A percentile compares a stretch with the other conserved stretches of the same genome.
Conservation (phyloP, 2,888 invertebrate species). For the Amaurobius ferox region DNA sequence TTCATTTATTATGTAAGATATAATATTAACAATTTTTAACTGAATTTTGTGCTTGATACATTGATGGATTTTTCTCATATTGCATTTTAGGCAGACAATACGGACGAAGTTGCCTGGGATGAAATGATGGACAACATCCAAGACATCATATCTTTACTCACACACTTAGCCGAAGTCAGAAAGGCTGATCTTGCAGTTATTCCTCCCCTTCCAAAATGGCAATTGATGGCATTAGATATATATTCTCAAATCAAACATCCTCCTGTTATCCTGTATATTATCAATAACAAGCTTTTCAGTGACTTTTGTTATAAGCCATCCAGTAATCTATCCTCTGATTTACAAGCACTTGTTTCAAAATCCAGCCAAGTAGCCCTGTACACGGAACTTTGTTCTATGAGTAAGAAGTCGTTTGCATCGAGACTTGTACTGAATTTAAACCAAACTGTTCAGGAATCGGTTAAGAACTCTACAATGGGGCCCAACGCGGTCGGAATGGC, state of each 20-base stretch:
- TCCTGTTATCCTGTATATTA: slow-evolving; percentile 34
- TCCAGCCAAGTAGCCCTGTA: slow-evolving; percentile 1
- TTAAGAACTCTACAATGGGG: neutral
- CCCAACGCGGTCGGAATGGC: neutral
- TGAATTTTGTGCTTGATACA: no score
- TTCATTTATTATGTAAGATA: no score
- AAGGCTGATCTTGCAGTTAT: slow-evolving; percentile 31
- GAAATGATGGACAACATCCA: slow-evolving; percentile 42
- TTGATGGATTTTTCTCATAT: no score
- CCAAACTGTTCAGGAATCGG: neutral
- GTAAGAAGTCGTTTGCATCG: slow-evolving; percentile 18
- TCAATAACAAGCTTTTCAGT: slow-evolving; percentile 36
- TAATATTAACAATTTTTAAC: no score
- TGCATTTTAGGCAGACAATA: slow-evolving; percentile 30
- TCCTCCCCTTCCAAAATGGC: slow-evolving; percentile 36
- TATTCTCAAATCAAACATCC: slow-evolving; percentile 21
- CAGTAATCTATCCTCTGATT: neutral
- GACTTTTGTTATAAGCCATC: slow-evolving; percentile 32
- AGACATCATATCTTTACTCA: slow-evolving; percentile 20
- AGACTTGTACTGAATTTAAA: neutral
- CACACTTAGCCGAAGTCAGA: slow-evolving; percentile 10
- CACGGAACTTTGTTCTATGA: slow-evolving; percentile 37
- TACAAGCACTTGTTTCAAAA: neutral
- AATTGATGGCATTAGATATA: slow-evolving; percentile 30
- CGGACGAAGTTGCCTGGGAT: slow-evolving; percentile 46